phyloP scores from a whole-genome alignment of 2,113 vertebrate genomes.

The Callospermophilus lateralis region DNA sequence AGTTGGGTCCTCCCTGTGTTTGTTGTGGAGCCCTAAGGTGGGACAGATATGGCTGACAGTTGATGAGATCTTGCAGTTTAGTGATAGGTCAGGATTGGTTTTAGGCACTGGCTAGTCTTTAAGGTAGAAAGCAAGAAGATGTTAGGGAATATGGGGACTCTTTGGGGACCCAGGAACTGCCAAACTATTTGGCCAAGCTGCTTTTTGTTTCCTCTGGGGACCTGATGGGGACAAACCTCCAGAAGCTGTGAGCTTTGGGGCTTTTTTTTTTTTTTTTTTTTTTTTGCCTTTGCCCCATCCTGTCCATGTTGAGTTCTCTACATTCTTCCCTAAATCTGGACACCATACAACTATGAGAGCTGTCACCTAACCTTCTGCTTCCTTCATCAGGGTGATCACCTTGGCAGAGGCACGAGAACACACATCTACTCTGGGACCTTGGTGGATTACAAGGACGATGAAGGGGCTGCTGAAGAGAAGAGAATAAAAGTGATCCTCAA shows the following conservation, averaged over 20 bases:
- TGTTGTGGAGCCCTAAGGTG: neutral
- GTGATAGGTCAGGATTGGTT: neutral
- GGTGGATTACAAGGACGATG: constrained; percentile 92
- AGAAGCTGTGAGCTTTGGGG: neutral
- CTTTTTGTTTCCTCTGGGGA: neutral
- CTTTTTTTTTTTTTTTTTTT: no score
- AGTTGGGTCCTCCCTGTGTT: neutral
- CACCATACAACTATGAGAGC: neutral
- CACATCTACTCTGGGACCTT: constrained; percentile 95
- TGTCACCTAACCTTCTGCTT: neutral
- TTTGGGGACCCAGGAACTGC: neutral
- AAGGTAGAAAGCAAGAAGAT: neutral
- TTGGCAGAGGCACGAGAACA: constrained; percentile 96
- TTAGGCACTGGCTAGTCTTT: neutral
- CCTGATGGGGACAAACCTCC: neutral
- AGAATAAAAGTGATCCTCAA: constrained; percentile 97
- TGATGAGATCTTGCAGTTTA: neutral
- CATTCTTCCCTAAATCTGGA: no score
- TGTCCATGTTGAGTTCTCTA: no score
- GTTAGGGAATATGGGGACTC: neutral
- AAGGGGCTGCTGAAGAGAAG: constrained; percentile 90
- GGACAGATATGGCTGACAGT: neutral
- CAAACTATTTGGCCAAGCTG: neutral
- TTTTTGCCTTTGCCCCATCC: neutral
- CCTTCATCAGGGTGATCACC: constrained; percentile 92